phyloP scores from a whole-genome alignment of 2,113 vertebrate species.

The Syrmaticus mikado region DNA sequence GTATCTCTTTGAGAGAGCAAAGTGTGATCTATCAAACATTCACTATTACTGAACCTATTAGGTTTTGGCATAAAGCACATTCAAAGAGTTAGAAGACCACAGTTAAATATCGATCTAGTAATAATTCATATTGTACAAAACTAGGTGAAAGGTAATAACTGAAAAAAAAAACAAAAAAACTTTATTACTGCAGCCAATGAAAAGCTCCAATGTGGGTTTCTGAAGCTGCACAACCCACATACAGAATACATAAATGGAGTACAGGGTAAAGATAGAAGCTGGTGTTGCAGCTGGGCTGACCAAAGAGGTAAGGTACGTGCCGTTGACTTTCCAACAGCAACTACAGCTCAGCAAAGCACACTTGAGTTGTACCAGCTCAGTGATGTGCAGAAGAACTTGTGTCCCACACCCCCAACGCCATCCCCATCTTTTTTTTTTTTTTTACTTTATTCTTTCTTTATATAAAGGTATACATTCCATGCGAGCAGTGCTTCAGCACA shows the following conservation, averaged over 20 bases:
- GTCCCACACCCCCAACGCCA: not conserved
- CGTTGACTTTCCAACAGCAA: not conserved
- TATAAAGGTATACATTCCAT: not conserved
- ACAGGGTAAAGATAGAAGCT: not conserved
- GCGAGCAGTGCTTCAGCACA: not conserved
- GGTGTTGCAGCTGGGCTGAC: not conserved
- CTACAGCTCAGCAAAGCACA: not conserved
- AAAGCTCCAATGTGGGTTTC: not conserved
- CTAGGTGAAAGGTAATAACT: not conserved
- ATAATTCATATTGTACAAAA: not conserved
- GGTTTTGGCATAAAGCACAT: not conserved
- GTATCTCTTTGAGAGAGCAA: not conserved
- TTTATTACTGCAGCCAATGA: not conserved
- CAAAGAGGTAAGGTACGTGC: not conserved
- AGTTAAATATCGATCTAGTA: fast-evolving
- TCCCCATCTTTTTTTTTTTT: no score
- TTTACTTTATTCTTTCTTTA: not conserved
- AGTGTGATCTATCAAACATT: not conserved
- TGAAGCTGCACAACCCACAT: not conserved
- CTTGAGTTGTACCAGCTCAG: not conserved
- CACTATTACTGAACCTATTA: not conserved
- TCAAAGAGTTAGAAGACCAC: not conserved
- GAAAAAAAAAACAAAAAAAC: slow-evolving; percentile 9
- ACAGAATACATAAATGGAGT: not conserved
- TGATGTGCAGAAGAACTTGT: not conserved